Base-by-base conservation (phyloP, 1,140 invertebrate species). In the Elysia chlorotica region DNA sequence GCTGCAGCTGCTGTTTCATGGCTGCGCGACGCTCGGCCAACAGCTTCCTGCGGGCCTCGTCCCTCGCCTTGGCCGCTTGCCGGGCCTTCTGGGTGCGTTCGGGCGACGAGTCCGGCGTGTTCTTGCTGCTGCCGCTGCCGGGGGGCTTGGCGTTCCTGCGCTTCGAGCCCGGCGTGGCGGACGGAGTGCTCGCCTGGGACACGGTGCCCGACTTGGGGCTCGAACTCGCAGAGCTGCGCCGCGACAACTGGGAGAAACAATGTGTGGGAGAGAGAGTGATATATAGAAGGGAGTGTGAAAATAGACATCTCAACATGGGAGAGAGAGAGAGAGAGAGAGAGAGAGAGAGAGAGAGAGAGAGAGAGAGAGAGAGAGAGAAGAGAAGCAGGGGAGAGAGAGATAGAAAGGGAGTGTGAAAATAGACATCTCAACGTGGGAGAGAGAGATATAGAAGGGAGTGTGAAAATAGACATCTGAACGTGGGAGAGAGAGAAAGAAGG, bases 31-130 rank as follows among this genome's bases (percentile, higher is more conserved):
- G 91, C 80, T 93, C 92, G 81, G 95, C 94, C 62, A 95, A 85
- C 89, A 96, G 89, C 79, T 92, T 92, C 76, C 93, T 92, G 73
- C 94, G 89, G 35, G 93, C 92, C 65, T 93, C 92, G 81, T 96
- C 94, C 1, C 94, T 88, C 35, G 92, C 85, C 74, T 88, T 89
- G 30, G 86, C 85, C n/a, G 87, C 87, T 73, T 87, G 76, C 76
- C 87, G 88, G 35, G 86, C 81, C 82, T 89, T 90, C 63, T 88
- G 84, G 19, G 84, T 74, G 70, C 87, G 76, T 72, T 83, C 81
- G 6, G 85, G 82, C 1, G 82, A 84, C 25, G 85, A 84, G 28
- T 83, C 83, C 14, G 81, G 81, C 19, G 76, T 83, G 66, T 81
- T 81, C 70, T 82, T 85, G 37, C 41, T 72, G 41, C n/a, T 41